Percentiles rank a stretch among this genome's conserved stretches.
These are phyloP conservation scores for Onychomys arenicola DNA, from an alignment of 2,797 vertebrate genomes.

Conservation along the genomic window DNA sequence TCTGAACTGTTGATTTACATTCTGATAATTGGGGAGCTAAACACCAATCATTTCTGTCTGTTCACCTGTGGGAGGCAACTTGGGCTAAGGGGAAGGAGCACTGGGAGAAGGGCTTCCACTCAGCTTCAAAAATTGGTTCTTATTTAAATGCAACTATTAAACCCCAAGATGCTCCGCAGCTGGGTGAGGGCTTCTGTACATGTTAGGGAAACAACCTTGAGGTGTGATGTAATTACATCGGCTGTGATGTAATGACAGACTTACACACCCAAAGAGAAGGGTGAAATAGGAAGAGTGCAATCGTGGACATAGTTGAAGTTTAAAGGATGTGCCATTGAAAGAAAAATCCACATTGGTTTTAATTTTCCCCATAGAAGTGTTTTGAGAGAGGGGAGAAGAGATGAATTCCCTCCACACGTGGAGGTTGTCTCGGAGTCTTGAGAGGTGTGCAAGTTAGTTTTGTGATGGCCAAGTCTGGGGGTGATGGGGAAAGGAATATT, in stretches of 20 bases:
- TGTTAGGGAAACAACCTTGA: background rate
- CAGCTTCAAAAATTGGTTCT: background rate
- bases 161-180: background rate
- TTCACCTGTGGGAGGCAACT: background rate
- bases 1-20: background rate
- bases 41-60: background rate
- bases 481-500: background rate
- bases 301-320: background rate
- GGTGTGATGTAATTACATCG: background rate
- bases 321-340: background rate
- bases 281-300: background rate
- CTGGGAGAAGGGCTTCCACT: background rate
- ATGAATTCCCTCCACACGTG: background rate
- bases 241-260: background rate
- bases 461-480: background rate
- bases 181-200: background rate
- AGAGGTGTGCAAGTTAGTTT: background rate
- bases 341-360: background rate
- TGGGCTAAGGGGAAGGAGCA: background rate
- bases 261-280: background rate
- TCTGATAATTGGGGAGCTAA: background rate
- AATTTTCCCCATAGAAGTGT: background rate
- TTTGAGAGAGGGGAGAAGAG: background rate
- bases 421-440: background rate
- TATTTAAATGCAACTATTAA: background rate